Evolutionary conservation across 2,113 vertebrate genomes (phyloP), one percentile per base, ranked within the genome.

Genomic region (Oriolus oriolus): DNA sequence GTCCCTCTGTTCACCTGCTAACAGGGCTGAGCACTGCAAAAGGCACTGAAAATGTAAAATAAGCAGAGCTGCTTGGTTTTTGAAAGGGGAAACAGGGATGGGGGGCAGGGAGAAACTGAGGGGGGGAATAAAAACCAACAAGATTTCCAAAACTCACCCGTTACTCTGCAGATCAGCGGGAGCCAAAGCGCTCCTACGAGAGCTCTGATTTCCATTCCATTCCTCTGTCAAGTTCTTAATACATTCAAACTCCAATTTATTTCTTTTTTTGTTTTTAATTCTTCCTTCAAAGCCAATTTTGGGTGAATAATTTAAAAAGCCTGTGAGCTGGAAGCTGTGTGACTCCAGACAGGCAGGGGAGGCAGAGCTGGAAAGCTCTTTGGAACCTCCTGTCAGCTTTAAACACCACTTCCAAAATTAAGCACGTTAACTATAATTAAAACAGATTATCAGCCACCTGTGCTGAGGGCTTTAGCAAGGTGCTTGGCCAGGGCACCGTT

Each of bases 391-490:
- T 54, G 50, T 68, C 83, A 91, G 75, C 91, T 91, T 92, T 71
- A 49, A 71, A 56, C 73, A 73, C 41, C 69, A 23, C 79, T 54
- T 22, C 26, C 59, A 56, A 70, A 96, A 95, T 86, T 84, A 93
- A 95, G 90, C 89, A 22, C 7, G 17, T 93, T 93, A 86, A 47
- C 39, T 49, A 24, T 54, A 79, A 97, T 91, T 95, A 86, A 89
- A 88, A 13, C 15, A 81, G 84, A 87, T 95, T 91, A 95, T 41
- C 89, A 73, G 71, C 75, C 90, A 93, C 91, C 84, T 93, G 70
- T 70, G 54, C 76, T 61, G 64, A 73, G 4, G 28, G 60, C 57
- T 86, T 77, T n/a, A 90, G 78, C 86, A 76, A 87, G 88, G 70
- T 93, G 93, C 92, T 82, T 57, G 74, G 69, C 77, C 70, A 6